Evolutionary conservation across 2,113 vertebrate species (phyloP).

Genomic region (Trinectes maculatus): DNA sequence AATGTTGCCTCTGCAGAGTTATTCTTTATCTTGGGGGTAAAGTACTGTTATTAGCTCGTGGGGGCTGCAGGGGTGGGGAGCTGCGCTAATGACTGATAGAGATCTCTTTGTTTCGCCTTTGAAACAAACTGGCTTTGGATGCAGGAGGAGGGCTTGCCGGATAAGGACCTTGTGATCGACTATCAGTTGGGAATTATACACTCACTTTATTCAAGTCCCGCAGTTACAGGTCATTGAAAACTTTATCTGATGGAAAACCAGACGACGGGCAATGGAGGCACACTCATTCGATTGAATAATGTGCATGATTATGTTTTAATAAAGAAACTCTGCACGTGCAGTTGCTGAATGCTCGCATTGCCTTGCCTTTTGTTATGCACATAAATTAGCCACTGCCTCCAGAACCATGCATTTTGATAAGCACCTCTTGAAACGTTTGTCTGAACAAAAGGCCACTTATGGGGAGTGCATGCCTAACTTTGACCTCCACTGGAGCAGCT

Average conservation of each 20-base stretch:
- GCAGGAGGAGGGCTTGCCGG: constrained; percentile 19
- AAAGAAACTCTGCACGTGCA: constrained; percentile 34
- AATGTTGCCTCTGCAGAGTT: constrained; percentile 24
- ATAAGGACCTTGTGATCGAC: constrained; percentile 46
- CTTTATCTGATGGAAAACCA: constrained; percentile 63
- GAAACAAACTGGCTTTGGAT: constrained; percentile 40
- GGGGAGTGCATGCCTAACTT: constrained; percentile 43
- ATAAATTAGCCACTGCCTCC: constrained; percentile 50
- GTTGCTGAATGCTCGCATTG: constrained; percentile 44
- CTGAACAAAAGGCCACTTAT: constrained; percentile 60
- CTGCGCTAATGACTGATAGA: constrained; percentile 38
- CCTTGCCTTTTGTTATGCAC: constrained; percentile 55
- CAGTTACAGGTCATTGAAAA: constrained; percentile 66
- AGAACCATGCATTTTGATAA: constrained; percentile 54
- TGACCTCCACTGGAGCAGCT: constrained; percentile 49
- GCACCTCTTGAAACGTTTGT: constrained; percentile 60
- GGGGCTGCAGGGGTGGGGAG: constrained; percentile 15
- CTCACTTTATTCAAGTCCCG: constrained; percentile 38
- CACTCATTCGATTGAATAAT: constrained; percentile 67
- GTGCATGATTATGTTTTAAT: constrained; percentile 64
- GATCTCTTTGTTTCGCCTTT: constrained; percentile 57
- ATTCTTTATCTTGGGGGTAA: constrained; percentile 43
- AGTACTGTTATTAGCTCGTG: constrained; percentile 33
- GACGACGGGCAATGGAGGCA: constrained; percentile 55
- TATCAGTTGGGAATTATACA: constrained; percentile 43